phyloP scores from a whole-genome alignment of 2,888 invertebrate genomes.

The Chymomyza caudatula region DNA sequence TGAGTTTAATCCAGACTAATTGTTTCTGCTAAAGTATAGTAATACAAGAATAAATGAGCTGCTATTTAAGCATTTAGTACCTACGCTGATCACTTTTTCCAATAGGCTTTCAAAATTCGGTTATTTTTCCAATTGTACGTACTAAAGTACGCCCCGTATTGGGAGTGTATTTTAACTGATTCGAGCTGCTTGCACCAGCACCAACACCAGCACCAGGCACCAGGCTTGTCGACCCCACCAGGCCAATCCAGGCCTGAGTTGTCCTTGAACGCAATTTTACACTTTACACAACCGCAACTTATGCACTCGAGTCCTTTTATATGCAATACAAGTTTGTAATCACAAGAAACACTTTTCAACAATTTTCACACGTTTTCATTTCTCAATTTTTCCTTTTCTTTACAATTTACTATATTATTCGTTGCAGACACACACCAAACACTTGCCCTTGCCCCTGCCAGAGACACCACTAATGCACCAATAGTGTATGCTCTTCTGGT shows the following conservation, averaged over 20 bases:
- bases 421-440: slow-evolving; percentile 51
- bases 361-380: neutral
- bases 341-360: neutral
- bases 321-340: slow-evolving; percentile 24
- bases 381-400: slow-evolving; percentile 28
- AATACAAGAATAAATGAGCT: neutral
- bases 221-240: too few relatives aligned
- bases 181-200: neutral
- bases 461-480: slow-evolving; percentile 49
- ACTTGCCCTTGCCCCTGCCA: slow-evolving; percentile 37
- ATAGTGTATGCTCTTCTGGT: neutral
- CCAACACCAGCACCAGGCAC: too few relatives aligned
- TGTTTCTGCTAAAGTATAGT: neutral
- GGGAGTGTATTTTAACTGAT: neutral
- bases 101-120: neutral
- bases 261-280: slow-evolving; percentile 74
- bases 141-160: too few relatives aligned
- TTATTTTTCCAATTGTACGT: neutral
- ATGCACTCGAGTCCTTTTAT: neutral
- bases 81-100: neutral
- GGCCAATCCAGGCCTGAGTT: too few relatives aligned
- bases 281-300: slow-evolving; percentile 34
- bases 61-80: neutral
- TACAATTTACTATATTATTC: slow-evolving; percentile 49
- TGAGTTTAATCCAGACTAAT: too few relatives aligned